Evolutionary conservation across 2,797 vertebrate species (phyloP).

Genomic region (Chaenodraco wilsoni): DNA sequence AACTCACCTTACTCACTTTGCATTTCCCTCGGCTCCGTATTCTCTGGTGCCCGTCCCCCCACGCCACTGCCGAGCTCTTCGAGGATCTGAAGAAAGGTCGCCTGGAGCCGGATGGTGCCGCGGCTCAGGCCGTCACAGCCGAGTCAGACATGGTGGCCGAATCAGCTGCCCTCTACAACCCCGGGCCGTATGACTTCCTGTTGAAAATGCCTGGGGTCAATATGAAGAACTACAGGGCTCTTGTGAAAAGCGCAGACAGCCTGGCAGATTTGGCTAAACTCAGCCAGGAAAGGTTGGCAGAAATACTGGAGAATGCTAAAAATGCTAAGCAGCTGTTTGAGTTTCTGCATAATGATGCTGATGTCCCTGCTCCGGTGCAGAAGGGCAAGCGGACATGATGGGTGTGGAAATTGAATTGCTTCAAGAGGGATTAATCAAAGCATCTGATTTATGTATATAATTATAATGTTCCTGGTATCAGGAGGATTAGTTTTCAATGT

Average conservation of each 20-base stretch:
- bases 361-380: constrained; percentile 64
- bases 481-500: constrained; percentile 14
- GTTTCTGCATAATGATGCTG: constrained; percentile 88
- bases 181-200: constrained; percentile 94
- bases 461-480: background rate
- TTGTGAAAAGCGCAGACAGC: constrained; percentile 86
- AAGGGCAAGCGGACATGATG: constrained; percentile 61
- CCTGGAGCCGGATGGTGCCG: constrained; percentile 84
- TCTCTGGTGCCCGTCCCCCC: constrained; percentile 95
- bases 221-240: constrained; percentile 87
- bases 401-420: background rate
- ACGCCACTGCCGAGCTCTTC: constrained; percentile 92
- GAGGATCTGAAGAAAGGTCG: constrained; percentile 90
- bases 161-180: constrained; percentile 89
- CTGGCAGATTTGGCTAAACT: constrained; percentile 88
- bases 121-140: constrained; percentile 88
- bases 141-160: constrained; percentile 90
- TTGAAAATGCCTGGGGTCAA: constrained; percentile 95
- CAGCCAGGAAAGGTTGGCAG: constrained; percentile 84
- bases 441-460: background rate
- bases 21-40: constrained; percentile 95
- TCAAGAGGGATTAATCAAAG: background rate
- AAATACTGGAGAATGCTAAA: constrained; percentile 84
- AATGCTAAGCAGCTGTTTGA: constrained; percentile 89
- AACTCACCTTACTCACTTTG: constrained; percentile 92